Evolutionary conservation across 2,888 invertebrate genomes (phyloP), one percentile per base, ranked within the genome.

Genomic region (Dynastes hyllus): DNA sequence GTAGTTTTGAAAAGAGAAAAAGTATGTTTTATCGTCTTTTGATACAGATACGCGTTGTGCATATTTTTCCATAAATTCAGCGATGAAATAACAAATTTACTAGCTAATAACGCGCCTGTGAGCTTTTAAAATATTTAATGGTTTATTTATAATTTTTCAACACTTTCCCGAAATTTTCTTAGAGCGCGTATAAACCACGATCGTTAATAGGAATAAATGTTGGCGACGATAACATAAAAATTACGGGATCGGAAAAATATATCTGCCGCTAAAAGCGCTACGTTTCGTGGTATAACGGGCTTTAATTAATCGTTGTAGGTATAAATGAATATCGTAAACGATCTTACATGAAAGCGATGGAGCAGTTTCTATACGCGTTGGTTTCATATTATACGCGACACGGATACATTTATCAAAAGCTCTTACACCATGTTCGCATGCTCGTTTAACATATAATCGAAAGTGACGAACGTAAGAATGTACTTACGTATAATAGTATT

Each of bases 101-200:
- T 63, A 32, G 22, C 63, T 63, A 63, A 63, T 63, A 63, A 63
- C 63, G 63, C 22, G 45, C 27, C 67, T 45, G 67, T 9, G 45
- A 51, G 67, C 45, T 67, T 67, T 67, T 67, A 67, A 67, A 67
- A 67, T 45, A 67, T 67, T 50, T 45, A 45, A 67, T 22, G 67
- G 45, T 67, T 50, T 67, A 50, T 67, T 73, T 73, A 58, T 58
- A 73, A 40, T 73, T 73, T 73, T 58, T 73, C 73, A 73, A 73
- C 58, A 73, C 73, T 40, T 58, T 45, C n/a, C 13, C 22, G 58
- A 73, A 73, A 73, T 73, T 73, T 55, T 40, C 55, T 58, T 40
- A 9, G 58, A 58, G 58, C 22, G 32, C 58, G 37, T 53, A 58
- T 40, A 73, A 37, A 73, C 73, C 27, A 27, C 45, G 11, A 50